Percentiles rank a stretch among this genome's conserved stretches.
Conservation (phyloP, 2,797 vertebrate genomes). For the Acanthurus leucopareius region DNA sequence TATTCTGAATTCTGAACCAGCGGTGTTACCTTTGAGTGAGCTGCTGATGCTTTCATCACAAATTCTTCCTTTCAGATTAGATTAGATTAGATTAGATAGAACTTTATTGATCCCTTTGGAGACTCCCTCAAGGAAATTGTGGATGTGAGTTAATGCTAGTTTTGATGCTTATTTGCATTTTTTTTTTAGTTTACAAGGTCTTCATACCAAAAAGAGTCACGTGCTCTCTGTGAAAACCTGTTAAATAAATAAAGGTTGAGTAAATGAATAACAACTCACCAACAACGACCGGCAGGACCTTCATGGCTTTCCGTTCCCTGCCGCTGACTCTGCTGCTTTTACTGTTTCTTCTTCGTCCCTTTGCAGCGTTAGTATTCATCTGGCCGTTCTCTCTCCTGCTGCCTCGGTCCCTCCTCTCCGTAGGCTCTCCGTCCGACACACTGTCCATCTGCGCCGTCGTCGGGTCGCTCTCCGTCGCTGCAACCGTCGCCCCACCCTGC, state of each 20-base stretch:
- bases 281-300: constrained; percentile 84
- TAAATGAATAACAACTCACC: constrained; percentile 68
- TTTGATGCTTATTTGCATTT: too few species aligned
- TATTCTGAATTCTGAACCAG: too few species aligned
- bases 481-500: background rate
- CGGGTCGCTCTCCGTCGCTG: constrained; percentile 67
- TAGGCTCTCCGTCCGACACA: constrained; percentile 72
- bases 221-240: too few species aligned
- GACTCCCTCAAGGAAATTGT: too few species aligned
- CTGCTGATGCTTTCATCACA: too few species aligned
- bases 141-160: too few species aligned
- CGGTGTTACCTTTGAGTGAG: too few species aligned
- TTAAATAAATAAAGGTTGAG: background rate
- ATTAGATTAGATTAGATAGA: too few species aligned
- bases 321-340: constrained; percentile 84
- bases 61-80: too few species aligned
- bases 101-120: too few species aligned
- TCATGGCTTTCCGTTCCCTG: constrained; percentile 86
- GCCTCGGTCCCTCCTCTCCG: constrained; percentile 55
- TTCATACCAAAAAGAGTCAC: too few species aligned
- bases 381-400: constrained; percentile 63
- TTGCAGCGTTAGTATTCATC: constrained; percentile 34
- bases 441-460: constrained; percentile 80
- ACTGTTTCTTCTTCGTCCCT: constrained; percentile 61
- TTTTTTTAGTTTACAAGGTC: too few species aligned